phyloP scores from a whole-genome alignment of 2,797 vertebrate genomes.

The Champsocephalus gunnari region DNA sequence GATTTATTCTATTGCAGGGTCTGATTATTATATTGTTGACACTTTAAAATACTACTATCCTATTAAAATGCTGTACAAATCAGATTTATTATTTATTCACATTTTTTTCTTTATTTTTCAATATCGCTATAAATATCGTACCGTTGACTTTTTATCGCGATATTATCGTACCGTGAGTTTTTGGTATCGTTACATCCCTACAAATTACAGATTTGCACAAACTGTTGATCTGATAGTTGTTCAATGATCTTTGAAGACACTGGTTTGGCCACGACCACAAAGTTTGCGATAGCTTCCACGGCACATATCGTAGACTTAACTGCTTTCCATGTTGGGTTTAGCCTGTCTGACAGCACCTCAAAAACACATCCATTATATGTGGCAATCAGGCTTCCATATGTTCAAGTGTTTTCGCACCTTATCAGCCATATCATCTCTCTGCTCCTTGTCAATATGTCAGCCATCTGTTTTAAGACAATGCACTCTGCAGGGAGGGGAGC shows the following conservation, averaged over 20 bases:
- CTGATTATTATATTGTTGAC: too few species aligned
- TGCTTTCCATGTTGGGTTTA: not conserved
- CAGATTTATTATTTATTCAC: too few species aligned
- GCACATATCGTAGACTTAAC: not conserved
- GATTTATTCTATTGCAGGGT: too few species aligned
- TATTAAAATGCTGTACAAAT: too few species aligned
- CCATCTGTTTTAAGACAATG: conserved; percentile 78
- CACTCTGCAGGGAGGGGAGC: conserved; percentile 51
- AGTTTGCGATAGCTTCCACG: not conserved
- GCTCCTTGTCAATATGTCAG: conserved; percentile 75
- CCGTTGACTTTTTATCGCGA: too few species aligned
- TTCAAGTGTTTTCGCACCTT: conserved; percentile 72
- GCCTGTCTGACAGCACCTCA: conserved; percentile 63
- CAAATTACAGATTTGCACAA: not conserved
- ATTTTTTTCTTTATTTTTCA: too few species aligned
- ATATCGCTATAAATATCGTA: too few species aligned
- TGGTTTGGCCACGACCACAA: not conserved
- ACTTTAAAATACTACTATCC: too few species aligned
- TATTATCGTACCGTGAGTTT: too few species aligned
- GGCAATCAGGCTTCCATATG: conserved; percentile 72
- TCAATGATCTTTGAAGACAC: not conserved
- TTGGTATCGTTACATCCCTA: too few species aligned
- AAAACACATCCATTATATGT: conserved; percentile 48
- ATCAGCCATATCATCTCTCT: conserved; percentile 67
- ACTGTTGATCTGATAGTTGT: too few species aligned